Evolutionary conservation across 2,797 vertebrate genomes (phyloP).

Genomic region (Hipposideros larvatus): DNA sequence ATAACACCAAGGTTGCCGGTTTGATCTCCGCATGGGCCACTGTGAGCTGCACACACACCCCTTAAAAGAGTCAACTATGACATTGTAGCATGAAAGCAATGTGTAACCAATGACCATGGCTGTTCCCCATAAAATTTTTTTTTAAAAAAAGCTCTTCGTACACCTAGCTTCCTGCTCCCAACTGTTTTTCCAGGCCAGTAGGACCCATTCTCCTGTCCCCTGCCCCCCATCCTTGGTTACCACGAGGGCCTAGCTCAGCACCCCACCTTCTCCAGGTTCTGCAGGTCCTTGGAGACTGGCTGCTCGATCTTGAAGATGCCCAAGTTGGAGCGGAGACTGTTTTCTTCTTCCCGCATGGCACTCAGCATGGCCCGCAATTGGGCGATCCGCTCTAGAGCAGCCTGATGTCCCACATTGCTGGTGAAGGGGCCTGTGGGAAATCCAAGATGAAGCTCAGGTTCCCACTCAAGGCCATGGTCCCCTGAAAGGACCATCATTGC

Average conservation of each 20-base stretch:
- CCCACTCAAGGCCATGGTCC: not conserved
- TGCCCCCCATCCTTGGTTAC: not conserved
- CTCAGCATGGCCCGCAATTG: slow-evolving; percentile 86
- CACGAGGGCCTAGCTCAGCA: not conserved
- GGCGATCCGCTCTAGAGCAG: slow-evolving; percentile 89
- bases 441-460: not conserved
- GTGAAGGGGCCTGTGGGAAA: slow-evolving; percentile 84
- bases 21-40: no score
- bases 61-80: no score
- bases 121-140: no score
- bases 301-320: slow-evolving; percentile 93
- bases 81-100: no score
- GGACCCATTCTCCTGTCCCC: not conserved
- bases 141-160: not conserved
- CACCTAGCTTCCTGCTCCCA: not conserved
- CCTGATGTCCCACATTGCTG: slow-evolving; percentile 83
- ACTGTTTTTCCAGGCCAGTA: not conserved
- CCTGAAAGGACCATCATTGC: not conserved
- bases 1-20: no score
- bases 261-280: slow-evolving; percentile 91
- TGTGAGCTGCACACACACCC: no score
- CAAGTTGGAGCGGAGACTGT: slow-evolving; percentile 87
- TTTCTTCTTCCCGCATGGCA: slow-evolving; percentile 91
- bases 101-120: no score
- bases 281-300: slow-evolving; percentile 89